A percentile compares a stretch with the other conserved stretches of the same genome.
Conservation (phyloP, 92 coral and sea anemone species). For the Phymanthus crucifer region DNA sequence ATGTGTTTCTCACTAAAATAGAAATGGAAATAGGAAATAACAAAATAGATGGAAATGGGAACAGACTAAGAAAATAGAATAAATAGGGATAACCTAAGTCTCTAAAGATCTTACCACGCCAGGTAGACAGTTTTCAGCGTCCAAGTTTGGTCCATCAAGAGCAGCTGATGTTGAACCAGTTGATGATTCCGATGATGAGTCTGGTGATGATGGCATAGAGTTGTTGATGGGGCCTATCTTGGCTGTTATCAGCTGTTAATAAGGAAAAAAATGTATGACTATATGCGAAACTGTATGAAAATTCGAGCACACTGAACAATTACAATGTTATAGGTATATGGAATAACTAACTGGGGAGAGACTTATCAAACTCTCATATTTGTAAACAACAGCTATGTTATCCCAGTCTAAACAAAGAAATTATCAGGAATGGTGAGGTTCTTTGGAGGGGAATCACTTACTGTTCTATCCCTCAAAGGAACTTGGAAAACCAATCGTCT, state of each 20-base stretch:
- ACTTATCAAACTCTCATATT: too few relatives aligned
- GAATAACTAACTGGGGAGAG: too few relatives aligned
- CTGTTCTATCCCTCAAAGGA: slow-evolving; percentile 85
- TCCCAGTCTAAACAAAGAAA: too few relatives aligned
- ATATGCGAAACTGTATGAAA: neutral
- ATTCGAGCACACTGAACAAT: neutral
- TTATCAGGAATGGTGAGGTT: too few relatives aligned
- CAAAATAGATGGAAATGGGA: neutral
- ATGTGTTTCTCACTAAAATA: too few relatives aligned
- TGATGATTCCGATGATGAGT: slow-evolving; percentile 96
- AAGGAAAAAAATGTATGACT: neutral
- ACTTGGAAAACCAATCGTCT: slow-evolving; percentile 91
- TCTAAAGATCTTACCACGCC: slow-evolving; percentile 87
- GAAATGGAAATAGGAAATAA: neutral
- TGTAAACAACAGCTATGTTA: too few relatives aligned
- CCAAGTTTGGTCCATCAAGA: slow-evolving; percentile 95
- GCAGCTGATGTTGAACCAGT: slow-evolving; percentile 93
- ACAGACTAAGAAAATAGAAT: neutral
- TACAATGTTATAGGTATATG: too few relatives aligned
- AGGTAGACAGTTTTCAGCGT: slow-evolving; percentile 93
- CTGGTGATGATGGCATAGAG: slow-evolving; percentile 99
- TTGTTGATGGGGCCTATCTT: slow-evolving; percentile 86
- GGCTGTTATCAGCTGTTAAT: slow-evolving; percentile 86
- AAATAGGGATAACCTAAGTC: neutral
- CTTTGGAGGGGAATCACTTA: slow-evolving; percentile 35